Evolutionary conservation across 53 echinoderm and acorn worm species (phyloP).

Genomic region (Pentamera pediparva): DNA sequence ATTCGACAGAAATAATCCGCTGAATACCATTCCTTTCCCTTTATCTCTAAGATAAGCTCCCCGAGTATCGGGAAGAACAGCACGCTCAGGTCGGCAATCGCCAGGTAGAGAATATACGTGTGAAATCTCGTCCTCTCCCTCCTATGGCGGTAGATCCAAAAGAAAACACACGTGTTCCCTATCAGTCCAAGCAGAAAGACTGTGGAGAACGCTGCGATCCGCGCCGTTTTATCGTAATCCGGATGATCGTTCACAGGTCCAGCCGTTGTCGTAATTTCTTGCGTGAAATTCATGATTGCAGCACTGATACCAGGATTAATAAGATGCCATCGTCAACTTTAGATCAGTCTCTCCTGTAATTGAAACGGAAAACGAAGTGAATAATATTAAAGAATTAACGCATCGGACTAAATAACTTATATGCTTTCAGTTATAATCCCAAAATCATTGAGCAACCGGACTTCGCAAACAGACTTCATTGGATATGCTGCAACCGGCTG

Average conservation of each 20-base stretch:
- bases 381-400: too few relatives aligned
- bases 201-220: slow-evolving; percentile 57
- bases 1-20: slow-evolving; percentile 70
- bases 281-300: not conserved
- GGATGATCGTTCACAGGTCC: not conserved
- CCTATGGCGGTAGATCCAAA: slow-evolving; percentile 72
- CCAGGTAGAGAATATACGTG: slow-evolving; percentile 70
- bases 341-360: too few relatives aligned
- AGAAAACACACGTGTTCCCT: slow-evolving; percentile 68
- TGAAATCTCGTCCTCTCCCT: slow-evolving; percentile 70
- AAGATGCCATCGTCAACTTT: too few relatives aligned
- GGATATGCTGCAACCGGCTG: too few relatives aligned
- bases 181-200: slow-evolving; percentile 63
- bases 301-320: too few relatives aligned
- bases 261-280: not conserved
- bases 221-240: slow-evolving; percentile 28
- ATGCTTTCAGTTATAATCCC: too few relatives aligned
- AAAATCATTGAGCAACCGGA: too few relatives aligned
- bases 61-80: slow-evolving; percentile 66
- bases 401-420: too few relatives aligned
- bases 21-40: slow-evolving; percentile 48
- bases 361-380: too few relatives aligned
- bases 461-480: too few relatives aligned
- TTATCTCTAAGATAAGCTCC: slow-evolving; percentile 62
- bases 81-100: slow-evolving; percentile 71